Base-by-base conservation (phyloP, 2,797 vertebrate species). In the Nyctibius grandis region DNA sequence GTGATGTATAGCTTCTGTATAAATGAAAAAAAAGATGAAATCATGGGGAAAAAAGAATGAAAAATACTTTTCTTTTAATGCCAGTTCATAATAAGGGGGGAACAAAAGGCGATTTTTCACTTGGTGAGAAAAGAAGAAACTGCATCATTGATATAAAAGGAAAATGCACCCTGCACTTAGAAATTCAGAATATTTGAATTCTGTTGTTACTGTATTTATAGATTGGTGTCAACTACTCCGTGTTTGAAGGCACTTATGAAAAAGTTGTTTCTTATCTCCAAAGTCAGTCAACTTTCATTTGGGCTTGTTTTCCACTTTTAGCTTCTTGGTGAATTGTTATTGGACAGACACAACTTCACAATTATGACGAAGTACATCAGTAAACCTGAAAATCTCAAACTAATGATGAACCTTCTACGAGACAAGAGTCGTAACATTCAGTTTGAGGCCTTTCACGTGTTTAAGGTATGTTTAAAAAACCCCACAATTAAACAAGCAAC, bases 351-450 rank as follows among this genome's bases (percentile, higher is more conserved):
- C 94, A 98, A 98, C 95, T 98, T 98, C 97, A 98, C 98, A 67
- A 98, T 98, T 97, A 98, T 98, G 98, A 98, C 98, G 0, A 98
- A 98, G 69, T 98, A 98, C 94, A 98, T 98, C 98, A 98, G 98
- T 96, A 98, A 98, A 98, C 98, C 98, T 73, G 98, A 98, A 93
- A 98, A 98, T 97, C 98, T 98, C 95, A 98, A 98, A 53, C 95
- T 98, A 70, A 98, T 98, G 98, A 98, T 98, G 98, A 98, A 98
- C 69, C 98, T 98, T 68, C 98, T 98, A 68, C 98, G 98, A 94
- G 98, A 98, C 97, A 98, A 98, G 96, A 98, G 98, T 93, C 98
- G 98, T 88, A 98, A 98, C 95, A 98, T 98, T 96, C 98, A 98
- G 92, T 98, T 98, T 97, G 98, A 98, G 97, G 98, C 98, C 98